Base-by-base conservation (phyloP, 2,888 invertebrate genomes). In the Diploptera punctata region DNA sequence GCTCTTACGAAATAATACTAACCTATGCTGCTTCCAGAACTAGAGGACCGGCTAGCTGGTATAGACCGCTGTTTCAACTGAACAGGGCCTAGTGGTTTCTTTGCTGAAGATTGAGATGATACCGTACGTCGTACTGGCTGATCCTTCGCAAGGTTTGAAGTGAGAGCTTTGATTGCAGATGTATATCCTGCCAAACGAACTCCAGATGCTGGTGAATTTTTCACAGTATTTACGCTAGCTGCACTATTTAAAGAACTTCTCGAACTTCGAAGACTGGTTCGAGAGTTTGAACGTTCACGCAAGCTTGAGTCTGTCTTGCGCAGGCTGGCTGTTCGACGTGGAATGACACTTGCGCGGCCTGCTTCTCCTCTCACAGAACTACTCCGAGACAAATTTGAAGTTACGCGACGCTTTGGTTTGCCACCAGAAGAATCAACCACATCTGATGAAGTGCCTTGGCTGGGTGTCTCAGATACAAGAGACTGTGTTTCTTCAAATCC, bases 401-500 rank as follows among this genome's bases (percentile, higher is more conserved):
- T n/a, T n/a, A n/a, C n/a, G n/a, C n/a, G n/a, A 4, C 43, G 7
- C n/a, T 47, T 44, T 10, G 13, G 52, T 60, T 71, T 71, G 26
- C 13, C 26, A 10, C 61, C 38, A 3, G 38, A 29, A 13, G 62
- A 62, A 43, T 72, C 72, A 10, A 49, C 62, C 4, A 33, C 62
- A n/a, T 72, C 69, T 19, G 89, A 88, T 0, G 93, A 93, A 0
- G 93, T 93, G 57, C 93, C 94, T 78, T 94, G 94, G 57, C 94
- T 94, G 2, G 93, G 90, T 7, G 93, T 94, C 81, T 94, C 94
- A 0, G 94, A 94, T 79, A 94, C 93, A 68, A 95, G 85, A 80
- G 94, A 94, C 80, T 94, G 94, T 0, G 94, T 94, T 84, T 95
- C 95, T 81, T 95, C 95, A 79, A 95, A 95, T 10, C 95, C 95